A percentile compares a stretch with the other conserved stretches of the same genome.
These are phyloP conservation scores for Caenorhabditis parvicauda DNA, from an alignment of 2,888 invertebrate genomes.

Conservation along the genomic window DNA sequence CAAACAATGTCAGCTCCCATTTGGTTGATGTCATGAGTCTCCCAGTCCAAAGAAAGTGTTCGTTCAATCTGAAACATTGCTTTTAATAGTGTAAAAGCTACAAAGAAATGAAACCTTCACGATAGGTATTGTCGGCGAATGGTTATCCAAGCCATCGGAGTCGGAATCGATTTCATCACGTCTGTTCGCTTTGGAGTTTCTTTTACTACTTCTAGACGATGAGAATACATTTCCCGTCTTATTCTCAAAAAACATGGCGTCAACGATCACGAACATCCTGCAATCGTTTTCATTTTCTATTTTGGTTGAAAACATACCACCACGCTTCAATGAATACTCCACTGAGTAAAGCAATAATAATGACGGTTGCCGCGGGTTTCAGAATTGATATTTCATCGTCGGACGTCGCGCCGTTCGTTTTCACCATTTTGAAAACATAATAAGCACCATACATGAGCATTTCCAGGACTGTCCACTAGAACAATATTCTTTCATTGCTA, in stretches of 20 bases:
- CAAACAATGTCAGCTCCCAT: too few species aligned
- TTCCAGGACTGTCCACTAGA: constrained; percentile 31
- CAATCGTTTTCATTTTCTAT: neutral
- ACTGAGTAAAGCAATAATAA: constrained; percentile 5
- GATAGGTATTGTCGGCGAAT: constrained; percentile 16
- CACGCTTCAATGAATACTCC: constrained; percentile 25
- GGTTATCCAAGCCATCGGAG: constrained; percentile 9
- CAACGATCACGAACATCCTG: constrained; percentile 38
- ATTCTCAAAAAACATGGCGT: constrained; percentile 30
- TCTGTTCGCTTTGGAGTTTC: neutral
- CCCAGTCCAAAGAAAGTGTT: neutral
- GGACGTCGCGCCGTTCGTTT: neutral
- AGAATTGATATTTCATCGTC: constrained; percentile 17
- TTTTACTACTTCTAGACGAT: constrained; percentile 3
- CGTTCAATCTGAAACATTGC: neutral
- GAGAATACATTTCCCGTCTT: constrained; percentile 1
- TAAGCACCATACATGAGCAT: constrained; percentile 19
- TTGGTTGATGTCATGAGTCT: too few species aligned
- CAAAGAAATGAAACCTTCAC: constrained; percentile 5
- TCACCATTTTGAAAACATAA: constrained; percentile 12
- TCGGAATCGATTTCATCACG: constrained; percentile 7
- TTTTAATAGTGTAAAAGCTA: neutral
- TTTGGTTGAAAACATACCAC: constrained; percentile 23
- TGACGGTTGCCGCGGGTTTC: constrained; percentile 22
- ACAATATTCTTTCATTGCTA: neutral